Evolutionary conservation across 1,140 invertebrate genomes (phyloP).

Genomic region (Cydia pomonella): DNA sequence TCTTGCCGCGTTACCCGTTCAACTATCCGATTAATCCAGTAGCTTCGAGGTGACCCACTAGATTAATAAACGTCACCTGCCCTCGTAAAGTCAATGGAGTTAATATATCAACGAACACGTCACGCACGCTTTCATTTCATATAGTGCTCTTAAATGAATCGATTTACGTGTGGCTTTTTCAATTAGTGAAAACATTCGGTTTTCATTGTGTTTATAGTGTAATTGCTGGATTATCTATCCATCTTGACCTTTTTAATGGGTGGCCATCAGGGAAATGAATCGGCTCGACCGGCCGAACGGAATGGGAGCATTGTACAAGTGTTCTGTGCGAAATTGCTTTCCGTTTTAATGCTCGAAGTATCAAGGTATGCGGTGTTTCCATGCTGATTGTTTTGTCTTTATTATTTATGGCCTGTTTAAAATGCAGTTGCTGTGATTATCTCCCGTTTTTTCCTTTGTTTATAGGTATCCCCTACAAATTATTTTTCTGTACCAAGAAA

Average conservation of each 20-base stretch:
- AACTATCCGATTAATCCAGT: constrained; percentile 51
- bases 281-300: constrained; percentile 52
- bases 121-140: constrained; percentile 74
- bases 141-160: constrained; percentile 72
- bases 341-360: constrained; percentile 54
- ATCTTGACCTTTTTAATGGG: constrained; percentile 75
- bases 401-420: constrained; percentile 39
- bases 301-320: constrained; percentile 55
- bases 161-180: constrained; percentile 69
- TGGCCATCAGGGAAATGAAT: constrained; percentile 76
- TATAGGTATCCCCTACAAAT: not conserved
- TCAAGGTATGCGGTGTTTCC: constrained; percentile 45
- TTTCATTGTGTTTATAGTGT: constrained; percentile 76
- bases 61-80: constrained; percentile 69
- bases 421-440: constrained; percentile 24
- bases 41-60: constrained; percentile 51
- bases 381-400: constrained; percentile 46
- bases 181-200: constrained; percentile 79
- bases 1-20: constrained; percentile 30
- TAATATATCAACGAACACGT: constrained; percentile 68
- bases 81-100: constrained; percentile 72
- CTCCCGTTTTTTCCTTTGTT: constrained; percentile 10
- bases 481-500: constrained; percentile 1
- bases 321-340: constrained; percentile 61
- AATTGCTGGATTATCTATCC: constrained; percentile 77